Evolutionary conservation across 2,797 vertebrate genomes (phyloP).

Genomic region (Brachyalestes nurse): DNA sequence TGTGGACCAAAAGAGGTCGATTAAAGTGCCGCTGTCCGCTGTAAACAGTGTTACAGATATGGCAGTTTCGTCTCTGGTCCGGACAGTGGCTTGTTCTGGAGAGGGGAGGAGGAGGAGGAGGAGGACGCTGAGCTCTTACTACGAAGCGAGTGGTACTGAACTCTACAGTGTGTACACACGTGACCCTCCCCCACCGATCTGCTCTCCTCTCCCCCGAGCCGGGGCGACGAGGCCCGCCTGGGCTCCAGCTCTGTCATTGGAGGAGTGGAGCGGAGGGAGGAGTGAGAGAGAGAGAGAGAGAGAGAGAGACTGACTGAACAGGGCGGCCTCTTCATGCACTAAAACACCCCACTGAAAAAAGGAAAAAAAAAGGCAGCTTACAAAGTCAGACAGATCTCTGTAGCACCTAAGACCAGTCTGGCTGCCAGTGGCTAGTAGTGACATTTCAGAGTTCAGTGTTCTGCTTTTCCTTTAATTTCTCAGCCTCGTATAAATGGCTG

Average conservation of each 20-base stretch:
- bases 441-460: neutral
- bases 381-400: neutral
- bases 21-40: constrained; percentile 7
- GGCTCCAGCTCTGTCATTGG: constrained; percentile 65
- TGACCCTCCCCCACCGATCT: constrained; percentile 79
- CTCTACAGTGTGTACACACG: constrained; percentile 80
- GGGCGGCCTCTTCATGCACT: constrained; percentile 29
- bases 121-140: constrained; percentile 63
- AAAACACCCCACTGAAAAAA: constrained; percentile 40
- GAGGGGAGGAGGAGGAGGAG: constrained; percentile 59
- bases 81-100: constrained; percentile 66
- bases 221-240: constrained; percentile 58
- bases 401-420: neutral
- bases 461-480: neutral
- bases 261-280: constrained; percentile 59
- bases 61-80: constrained; percentile 60
- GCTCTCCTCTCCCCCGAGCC: constrained; percentile 53
- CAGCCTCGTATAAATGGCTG: neutral
- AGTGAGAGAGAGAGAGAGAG: constrained; percentile 48
- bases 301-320: neutral
- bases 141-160: constrained; percentile 71
- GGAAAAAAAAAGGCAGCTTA: constrained; percentile 51
- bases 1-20: neutral
- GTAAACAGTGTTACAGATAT: constrained; percentile 51
- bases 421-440: neutral